These are phyloP conservation scores for Gymnopithys bicolor DNA, from an alignment of 2,797 vertebrate genomes.

Conservation along the genomic window DNA sequence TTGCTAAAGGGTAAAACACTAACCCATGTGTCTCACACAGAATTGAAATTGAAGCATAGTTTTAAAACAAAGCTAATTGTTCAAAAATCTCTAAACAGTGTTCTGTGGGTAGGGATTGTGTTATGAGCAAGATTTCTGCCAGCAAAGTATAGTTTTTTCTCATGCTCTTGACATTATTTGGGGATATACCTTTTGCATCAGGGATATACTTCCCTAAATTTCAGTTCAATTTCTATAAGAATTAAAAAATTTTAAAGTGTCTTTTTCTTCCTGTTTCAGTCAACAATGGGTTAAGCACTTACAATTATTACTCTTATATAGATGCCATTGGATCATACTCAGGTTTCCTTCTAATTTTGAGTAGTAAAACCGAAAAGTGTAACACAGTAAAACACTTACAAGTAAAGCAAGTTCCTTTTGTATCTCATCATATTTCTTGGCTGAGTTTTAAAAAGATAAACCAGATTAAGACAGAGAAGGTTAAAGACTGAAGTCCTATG, in stretches of 20 bases:
- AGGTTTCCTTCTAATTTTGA: background rate
- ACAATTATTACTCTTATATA: background rate
- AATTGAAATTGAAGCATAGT: background rate
- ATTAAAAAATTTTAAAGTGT: background rate
- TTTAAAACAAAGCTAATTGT: background rate
- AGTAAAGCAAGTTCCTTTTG: background rate
- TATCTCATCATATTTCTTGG: background rate
- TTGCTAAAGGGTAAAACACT: background rate
- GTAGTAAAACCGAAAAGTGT: background rate
- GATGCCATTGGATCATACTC: background rate
- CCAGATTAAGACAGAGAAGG: background rate
- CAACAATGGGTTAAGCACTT: background rate
- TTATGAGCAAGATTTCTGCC: background rate
- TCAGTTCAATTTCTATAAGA: background rate
- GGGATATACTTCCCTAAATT: background rate
- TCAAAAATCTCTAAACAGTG: background rate
- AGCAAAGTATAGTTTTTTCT: background rate
- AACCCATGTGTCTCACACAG: background rate
- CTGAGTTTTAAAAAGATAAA: background rate
- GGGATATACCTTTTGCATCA: background rate
- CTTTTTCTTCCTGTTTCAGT: background rate
- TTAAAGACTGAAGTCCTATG: background rate
- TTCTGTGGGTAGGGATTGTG: background rate
- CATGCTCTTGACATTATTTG: background rate
- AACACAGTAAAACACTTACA: background rate